Conservation (phyloP, 2,797 vertebrate species). For the Kryptopterus vitreolus region DNA sequence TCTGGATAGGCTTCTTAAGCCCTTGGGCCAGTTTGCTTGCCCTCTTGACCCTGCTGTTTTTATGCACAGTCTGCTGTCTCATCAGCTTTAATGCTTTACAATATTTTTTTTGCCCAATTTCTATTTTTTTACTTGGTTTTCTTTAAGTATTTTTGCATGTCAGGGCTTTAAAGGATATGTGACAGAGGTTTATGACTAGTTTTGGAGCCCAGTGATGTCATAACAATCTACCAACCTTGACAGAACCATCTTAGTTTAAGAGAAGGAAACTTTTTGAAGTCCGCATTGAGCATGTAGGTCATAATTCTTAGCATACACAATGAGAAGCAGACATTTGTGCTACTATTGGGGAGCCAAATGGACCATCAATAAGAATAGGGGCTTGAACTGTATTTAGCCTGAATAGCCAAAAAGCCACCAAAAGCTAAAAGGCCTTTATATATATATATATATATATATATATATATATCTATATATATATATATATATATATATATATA, state of each 20-base stretch:
- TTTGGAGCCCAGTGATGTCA: conserved; percentile 46
- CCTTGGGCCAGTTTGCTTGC: conserved; percentile 32
- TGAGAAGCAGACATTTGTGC: conserved; percentile 43
- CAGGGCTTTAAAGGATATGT: conserved; percentile 35
- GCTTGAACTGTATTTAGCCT: background rate
- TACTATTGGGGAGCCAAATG: conserved; percentile 35
- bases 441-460: too few relatives aligned
- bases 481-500: too few relatives aligned
- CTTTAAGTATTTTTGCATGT: conserved; percentile 28
- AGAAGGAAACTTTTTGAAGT: conserved; percentile 45
- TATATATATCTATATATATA: too few relatives aligned
- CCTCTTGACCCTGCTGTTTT: conserved; percentile 40
- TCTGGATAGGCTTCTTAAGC: conserved; percentile 20
- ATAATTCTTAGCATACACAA: conserved; percentile 41
- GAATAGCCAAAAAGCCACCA: conserved; percentile 11
- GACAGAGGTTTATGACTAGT: conserved; percentile 32
- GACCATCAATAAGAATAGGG: conserved; percentile 15
- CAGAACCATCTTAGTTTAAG: conserved; percentile 37
- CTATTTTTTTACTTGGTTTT: conserved; percentile 32
- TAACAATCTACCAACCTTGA: conserved; percentile 39
- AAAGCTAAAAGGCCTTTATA: conserved; percentile 1
- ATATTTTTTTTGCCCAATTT: conserved; percentile 10
- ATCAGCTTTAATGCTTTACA: conserved; percentile 32
- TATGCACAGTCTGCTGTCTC: conserved; percentile 29
- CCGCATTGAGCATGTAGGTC: conserved; percentile 20